Conservation (phyloP, 2,797 vertebrate genomes). For the Phylloscopus collybita region DNA sequence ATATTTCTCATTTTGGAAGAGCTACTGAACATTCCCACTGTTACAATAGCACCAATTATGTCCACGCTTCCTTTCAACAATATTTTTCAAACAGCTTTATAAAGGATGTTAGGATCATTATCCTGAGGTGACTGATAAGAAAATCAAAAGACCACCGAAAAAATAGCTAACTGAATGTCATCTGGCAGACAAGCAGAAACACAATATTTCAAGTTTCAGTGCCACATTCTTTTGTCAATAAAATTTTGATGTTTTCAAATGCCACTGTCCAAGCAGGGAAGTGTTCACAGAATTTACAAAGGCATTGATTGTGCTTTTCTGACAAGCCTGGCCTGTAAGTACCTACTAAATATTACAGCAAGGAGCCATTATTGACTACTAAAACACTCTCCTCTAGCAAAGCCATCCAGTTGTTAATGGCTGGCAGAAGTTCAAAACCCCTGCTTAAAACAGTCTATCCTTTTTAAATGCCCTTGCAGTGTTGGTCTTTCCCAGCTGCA, state of each 20-base stretch:
- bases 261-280: background rate
- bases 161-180: background rate
- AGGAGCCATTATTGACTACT: background rate
- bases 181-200: background rate
- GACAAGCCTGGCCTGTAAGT: background rate
- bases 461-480: background rate
- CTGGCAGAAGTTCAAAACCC: background rate
- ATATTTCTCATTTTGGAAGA: conserved; percentile 29
- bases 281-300: background rate
- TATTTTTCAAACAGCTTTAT: background rate
- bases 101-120: conserved; percentile 30
- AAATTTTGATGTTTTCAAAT: background rate
- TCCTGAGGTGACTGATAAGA: background rate
- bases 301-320: background rate
- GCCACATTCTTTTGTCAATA: background rate
- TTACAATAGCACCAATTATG: background rate
- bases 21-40: background rate
- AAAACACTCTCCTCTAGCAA: conserved; percentile 1
- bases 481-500: background rate
- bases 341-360: conserved; percentile 48
- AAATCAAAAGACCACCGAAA: conserved; percentile 17
- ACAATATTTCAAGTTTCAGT: background rate
- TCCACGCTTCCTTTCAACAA: conserved; percentile 2
- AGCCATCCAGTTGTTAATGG: conserved; percentile 17
- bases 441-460: background rate